phyloP scores from a whole-genome alignment of 2,888 invertebrate species.

The Anthrax anthrax region DNA sequence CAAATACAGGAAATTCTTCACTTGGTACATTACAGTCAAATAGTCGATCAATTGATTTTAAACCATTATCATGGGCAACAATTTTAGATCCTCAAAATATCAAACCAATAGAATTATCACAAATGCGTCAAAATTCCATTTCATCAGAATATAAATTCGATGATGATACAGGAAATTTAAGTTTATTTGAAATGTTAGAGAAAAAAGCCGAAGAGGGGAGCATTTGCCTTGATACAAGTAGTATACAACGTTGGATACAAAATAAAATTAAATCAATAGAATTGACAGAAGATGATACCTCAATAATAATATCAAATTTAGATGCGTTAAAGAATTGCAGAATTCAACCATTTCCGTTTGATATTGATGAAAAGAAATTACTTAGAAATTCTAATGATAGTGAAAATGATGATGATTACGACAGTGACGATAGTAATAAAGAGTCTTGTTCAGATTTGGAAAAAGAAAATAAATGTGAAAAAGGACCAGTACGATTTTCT shows the following conservation, averaged over 20 bases:
- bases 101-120: conserved; percentile 17
- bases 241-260: conserved; percentile 37
- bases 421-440: neutral
- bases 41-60: neutral
- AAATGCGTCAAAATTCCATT: conserved; percentile 2
- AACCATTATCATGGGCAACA: conserved; percentile 32
- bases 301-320: neutral
- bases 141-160: neutral
- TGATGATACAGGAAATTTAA: conserved; percentile 42
- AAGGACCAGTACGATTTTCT: conserved; percentile 11
- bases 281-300: neutral
- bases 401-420: conserved; percentile 11
- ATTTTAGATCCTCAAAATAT: conserved; percentile 33
- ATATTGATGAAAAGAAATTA: conserved; percentile 9
- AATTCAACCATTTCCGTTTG: conserved; percentile 12
- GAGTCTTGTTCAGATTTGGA: neutral
- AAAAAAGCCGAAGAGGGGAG: conserved; percentile 56
- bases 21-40: neutral
- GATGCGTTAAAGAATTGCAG: neutral
- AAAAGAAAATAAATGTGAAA: neutral
- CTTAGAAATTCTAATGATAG: neutral
- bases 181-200: conserved; percentile 65
- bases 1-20: neutral
- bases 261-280: neutral
- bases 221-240: conserved; percentile 54